These are phyloP conservation scores for Polypterus bichir DNA, from an alignment of 2,113 vertebrate genomes.

Conservation along the genomic window DNA sequence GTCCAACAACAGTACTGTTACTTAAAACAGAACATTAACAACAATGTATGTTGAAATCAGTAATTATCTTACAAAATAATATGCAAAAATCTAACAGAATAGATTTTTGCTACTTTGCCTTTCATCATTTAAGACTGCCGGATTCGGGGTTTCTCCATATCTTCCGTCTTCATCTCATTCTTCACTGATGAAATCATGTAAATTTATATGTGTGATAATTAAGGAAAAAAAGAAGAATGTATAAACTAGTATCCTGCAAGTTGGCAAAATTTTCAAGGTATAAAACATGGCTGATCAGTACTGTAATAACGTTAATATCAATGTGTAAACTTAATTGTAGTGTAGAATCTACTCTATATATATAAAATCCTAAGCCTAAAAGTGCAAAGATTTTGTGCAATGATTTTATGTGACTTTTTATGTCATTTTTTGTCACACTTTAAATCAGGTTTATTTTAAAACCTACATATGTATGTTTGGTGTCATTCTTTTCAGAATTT, in stretches of 20 bases:
- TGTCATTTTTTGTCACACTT: no score
- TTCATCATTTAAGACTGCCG: neutral
- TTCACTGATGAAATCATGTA: conserved; percentile 53
- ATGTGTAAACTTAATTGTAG: neutral
- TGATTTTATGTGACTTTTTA: neutral
- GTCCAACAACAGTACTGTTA: neutral
- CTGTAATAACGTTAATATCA: neutral
- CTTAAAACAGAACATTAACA: conserved; percentile 17
- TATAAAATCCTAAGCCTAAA: neutral
- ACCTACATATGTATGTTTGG: no score
- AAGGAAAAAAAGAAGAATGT: conserved; percentile 42
- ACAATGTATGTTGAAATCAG: conserved; percentile 11
- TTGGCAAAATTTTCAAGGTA: neutral
- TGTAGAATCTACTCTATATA: neutral
- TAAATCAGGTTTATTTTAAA: no score
- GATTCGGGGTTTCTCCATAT: neutral
- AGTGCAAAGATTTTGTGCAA: neutral
- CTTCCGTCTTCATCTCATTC: neutral
- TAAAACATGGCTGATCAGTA: neutral
- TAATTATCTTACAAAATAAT: neutral
- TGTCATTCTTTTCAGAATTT: no score
- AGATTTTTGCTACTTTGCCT: neutral
- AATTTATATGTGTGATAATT: conserved; percentile 81
- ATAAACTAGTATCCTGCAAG: neutral
- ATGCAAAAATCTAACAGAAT: neutral